Conservation (phyloP, 2,888 invertebrate genomes). For the Lissonota sp. region DNA sequence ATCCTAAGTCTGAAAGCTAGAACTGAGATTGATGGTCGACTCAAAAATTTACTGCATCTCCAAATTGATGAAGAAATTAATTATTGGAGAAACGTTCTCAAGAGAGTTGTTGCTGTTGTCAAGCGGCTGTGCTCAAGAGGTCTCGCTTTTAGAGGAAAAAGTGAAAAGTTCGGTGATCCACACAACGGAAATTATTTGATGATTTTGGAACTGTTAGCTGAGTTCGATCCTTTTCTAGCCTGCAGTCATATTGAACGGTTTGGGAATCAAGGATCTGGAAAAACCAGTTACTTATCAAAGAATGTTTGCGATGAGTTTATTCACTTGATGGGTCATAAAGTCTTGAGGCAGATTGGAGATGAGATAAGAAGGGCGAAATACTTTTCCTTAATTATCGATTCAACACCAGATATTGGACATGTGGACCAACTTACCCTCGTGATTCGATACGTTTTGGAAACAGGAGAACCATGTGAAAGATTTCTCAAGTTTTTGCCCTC, state of each 20-base stretch:
- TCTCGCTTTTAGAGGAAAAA: constrained; percentile 71
- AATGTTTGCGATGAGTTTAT: constrained; percentile 75
- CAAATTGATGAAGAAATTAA: constrained; percentile 61
- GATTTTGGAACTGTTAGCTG: constrained; percentile 71
- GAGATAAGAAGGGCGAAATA: constrained; percentile 63
- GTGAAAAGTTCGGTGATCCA: constrained; percentile 69
- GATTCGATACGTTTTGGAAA: constrained; percentile 66
- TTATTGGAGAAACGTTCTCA: constrained; percentile 72
- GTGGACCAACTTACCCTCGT: constrained; percentile 70
- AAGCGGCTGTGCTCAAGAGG: constrained; percentile 69
- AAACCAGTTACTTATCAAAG: constrained; percentile 71
- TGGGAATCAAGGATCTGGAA: constrained; percentile 71
- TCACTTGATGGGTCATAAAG: constrained; percentile 70
- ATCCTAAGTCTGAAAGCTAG: constrained; percentile 51
- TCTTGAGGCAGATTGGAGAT: constrained; percentile 51
- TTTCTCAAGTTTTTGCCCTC: constrained; percentile 68
- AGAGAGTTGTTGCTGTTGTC: constrained; percentile 68
- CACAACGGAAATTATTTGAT: constrained; percentile 75
- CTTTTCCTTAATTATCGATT: constrained; percentile 70
- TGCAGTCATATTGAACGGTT: constrained; percentile 69
- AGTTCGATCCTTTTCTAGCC: constrained; percentile 74
- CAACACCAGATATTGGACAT: constrained; percentile 65
- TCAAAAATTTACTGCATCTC: constrained; percentile 51
- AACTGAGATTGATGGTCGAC: constrained; percentile 32
- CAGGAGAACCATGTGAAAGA: constrained; percentile 59